Evolutionary conservation across 2,888 invertebrate species (phyloP), one percentile per base, ranked within the genome.

Genomic region (Gonocerus acuteangulatus): DNA sequence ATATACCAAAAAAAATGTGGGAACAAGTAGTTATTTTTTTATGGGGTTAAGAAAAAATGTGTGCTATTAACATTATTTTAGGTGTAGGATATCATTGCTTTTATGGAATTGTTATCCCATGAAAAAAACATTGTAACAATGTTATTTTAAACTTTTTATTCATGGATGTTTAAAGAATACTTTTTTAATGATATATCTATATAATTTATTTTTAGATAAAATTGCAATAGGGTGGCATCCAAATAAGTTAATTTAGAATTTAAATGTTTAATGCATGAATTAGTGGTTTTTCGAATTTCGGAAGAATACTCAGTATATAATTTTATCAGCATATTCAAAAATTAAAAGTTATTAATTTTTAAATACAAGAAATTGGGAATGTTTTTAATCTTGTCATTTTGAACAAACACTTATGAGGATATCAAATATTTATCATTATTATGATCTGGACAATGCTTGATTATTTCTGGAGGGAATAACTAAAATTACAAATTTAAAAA

Each of bases 241-340:
- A 42, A 34, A 51, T 54, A 39, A 51, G 42, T 42, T 15, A 47
- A 16, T 15, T 42, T 54, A 54, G 54, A 22, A 22, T 34, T 22
- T 23, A 54, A 22, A n/a, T 36, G 39, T 42, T 39, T 42, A 9
- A 22, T 54, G 54, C 54, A 54, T 54, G 54, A 23, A 54, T 39
- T 54, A 42, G 54, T 54, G 54, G 54, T 42, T 54, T 36, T 54
- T 54, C 54, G 39, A 36, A 54, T 54, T 54, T 54, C 54, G 54
- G 54, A 42, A 54, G 54, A 54, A 54, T 54, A 42, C 15, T 39
- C 9, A n/a, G n/a, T n/a, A n/a, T n/a, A n/a, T n/a, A n/a, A n/a
- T n/a, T n/a, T n/a, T n/a, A n/a, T n/a, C n/a, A n/a, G n/a, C n/a
- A n/a, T n/a, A n/a, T n/a, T n/a, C n/a, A n/a, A n/a, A n/a, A n/a